Evolutionary conservation across 2,113 vertebrate species (phyloP).

Genomic region (Indicator maculatus): DNA sequence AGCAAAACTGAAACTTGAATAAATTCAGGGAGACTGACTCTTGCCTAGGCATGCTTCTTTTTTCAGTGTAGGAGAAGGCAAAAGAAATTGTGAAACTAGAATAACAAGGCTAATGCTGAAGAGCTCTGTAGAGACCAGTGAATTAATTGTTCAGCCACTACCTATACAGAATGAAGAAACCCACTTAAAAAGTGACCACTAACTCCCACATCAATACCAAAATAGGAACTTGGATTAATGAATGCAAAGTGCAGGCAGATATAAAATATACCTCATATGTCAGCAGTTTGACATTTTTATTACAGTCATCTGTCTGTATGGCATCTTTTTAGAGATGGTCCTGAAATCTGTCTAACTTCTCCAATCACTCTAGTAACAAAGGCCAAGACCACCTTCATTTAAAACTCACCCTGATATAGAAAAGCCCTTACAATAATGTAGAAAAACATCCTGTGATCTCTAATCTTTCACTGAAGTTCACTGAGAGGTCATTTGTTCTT

Average conservation of each 20-base stretch:
- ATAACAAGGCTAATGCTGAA: not conserved
- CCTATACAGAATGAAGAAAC: not conserved
- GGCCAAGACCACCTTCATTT: not conserved
- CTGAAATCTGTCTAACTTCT: not conserved
- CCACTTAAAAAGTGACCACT: not conserved
- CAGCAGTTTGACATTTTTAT: not conserved
- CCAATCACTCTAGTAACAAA: not conserved
- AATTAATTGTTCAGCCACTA: not conserved
- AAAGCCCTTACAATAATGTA: not conserved
- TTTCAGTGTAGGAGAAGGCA: accelerated
- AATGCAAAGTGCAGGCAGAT: not conserved
- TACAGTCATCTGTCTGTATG: not conserved
- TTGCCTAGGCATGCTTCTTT: not conserved
- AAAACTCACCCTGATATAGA: not conserved
- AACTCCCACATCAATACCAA: not conserved
- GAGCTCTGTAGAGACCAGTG: not conserved
- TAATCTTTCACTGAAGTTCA: conserved; percentile 5
- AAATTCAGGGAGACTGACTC: not conserved
- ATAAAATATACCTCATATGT: not conserved
- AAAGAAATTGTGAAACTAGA: conserved; percentile 13
- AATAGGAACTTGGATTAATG: not conserved
- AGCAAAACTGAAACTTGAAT: conserved; percentile 30
- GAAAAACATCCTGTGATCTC: not conserved
- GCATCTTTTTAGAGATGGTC: not conserved
- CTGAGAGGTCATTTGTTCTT: not conserved